A percentile compares a stretch with the other conserved stretches of the same genome.
phyloP scores from a whole-genome alignment of 2,113 vertebrate species.

The Lophochroa leadbeateri region DNA sequence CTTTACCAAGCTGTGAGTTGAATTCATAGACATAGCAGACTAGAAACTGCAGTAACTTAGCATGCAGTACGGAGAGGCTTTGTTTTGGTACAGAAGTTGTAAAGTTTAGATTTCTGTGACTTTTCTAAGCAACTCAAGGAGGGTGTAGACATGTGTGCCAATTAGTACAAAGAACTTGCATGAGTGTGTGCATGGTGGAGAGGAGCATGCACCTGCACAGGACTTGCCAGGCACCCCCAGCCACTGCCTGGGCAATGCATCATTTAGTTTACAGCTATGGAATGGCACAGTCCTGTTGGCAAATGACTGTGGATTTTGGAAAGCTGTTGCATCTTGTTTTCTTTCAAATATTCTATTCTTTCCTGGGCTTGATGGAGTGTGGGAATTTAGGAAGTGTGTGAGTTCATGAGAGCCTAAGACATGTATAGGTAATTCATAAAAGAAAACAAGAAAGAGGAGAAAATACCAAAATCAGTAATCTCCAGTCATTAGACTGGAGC shows the following conservation, averaged over 20 bases:
- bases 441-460: not conserved
- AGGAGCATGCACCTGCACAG: not conserved
- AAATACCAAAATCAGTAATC: not conserved
- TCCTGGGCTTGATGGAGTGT: not conserved
- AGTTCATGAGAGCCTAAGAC: not conserved
- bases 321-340: not conserved
- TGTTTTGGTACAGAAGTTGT: not conserved
- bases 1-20: not conserved
- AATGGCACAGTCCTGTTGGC: not conserved
- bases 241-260: accelerated
- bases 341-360: not conserved
- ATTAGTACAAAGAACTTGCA: too few relatives aligned
- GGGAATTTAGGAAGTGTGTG: not conserved
- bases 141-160: accelerated
- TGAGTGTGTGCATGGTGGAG: not conserved
- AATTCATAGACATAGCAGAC: not conserved
- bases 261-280: accelerated
- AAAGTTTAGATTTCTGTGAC: not conserved
- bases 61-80: not conserved
- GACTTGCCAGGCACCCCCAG: not conserved
- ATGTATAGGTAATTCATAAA: not conserved
- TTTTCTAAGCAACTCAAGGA: too few relatives aligned
- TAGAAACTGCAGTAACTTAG: not conserved
- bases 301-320: not conserved
- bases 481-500: not conserved